phyloP scores from a whole-genome alignment of 2,888 invertebrate species.

The Tryphoninae sp. region DNA sequence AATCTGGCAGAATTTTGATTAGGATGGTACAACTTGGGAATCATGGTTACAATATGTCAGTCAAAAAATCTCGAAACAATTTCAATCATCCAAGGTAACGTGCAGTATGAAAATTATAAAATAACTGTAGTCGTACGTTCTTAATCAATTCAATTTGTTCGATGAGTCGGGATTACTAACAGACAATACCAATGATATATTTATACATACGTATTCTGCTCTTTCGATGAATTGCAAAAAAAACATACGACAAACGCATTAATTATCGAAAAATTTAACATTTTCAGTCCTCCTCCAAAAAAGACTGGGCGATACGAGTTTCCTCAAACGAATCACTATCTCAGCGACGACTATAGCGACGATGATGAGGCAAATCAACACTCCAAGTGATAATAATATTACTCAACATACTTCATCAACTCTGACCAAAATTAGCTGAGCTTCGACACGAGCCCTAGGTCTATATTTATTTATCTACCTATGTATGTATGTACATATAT shows the following conservation, averaged over 20 bases:
- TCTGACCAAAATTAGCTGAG: constrained; percentile 60
- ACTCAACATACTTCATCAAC: constrained; percentile 49
- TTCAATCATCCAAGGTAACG: too few relatives aligned
- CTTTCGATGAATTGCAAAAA: constrained; percentile 7
- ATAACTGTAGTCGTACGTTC: too few relatives aligned
- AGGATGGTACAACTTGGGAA: too few relatives aligned
- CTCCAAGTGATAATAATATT: constrained; percentile 73
- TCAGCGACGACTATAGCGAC: constrained; percentile 80
- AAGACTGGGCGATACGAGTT: constrained; percentile 81
- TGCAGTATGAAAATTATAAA: too few relatives aligned
- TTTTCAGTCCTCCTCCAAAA: constrained; percentile 81
- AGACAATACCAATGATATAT: too few relatives aligned
- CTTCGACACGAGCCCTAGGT: constrained; percentile 34
- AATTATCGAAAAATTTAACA: constrained; percentile 38
- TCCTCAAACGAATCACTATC: constrained; percentile 74
- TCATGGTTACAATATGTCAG: too few relatives aligned
- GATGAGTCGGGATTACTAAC: too few relatives aligned
- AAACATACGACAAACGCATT: background rate
- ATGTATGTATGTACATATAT: constrained; percentile 8
- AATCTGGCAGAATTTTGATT: too few relatives aligned
- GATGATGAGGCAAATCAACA: constrained; percentile 77
- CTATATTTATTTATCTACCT: background rate
- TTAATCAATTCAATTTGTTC: too few relatives aligned
- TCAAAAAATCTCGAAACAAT: too few relatives aligned
- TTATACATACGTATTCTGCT: background rate